Evolutionary conservation across 1,140 invertebrate genomes (phyloP).

Genomic region (Drosophila ironensis): DNA sequence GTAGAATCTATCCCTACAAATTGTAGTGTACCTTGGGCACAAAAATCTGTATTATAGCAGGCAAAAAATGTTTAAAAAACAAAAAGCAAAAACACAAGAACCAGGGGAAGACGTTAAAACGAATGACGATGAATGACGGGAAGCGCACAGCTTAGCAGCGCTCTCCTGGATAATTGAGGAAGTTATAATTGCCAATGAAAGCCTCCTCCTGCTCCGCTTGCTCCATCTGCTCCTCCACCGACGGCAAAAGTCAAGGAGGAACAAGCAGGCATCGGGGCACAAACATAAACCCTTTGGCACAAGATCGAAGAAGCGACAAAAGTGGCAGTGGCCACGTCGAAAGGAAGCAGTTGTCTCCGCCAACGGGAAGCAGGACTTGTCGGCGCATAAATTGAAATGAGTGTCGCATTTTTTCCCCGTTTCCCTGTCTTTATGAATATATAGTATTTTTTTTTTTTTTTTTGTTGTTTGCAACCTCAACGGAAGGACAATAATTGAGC

Average conservation of each 20-base stretch:
- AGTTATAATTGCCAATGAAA: conserved; percentile 82
- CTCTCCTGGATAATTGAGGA: conserved; percentile 77
- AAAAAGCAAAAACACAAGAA: conserved; percentile 15
- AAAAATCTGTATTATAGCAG: conserved; percentile 61
- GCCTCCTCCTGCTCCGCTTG: conserved; percentile 34
- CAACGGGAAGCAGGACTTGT: conserved; percentile 77
- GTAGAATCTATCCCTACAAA: not conserved
- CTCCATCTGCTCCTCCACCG: not conserved
- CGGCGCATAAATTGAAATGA: conserved; percentile 70
- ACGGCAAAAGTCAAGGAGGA: conserved; percentile 46
- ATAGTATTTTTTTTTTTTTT: too few relatives aligned
- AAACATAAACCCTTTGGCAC: conserved; percentile 71
- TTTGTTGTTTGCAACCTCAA: conserved; percentile 1
- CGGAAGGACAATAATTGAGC: conserved; percentile 68
- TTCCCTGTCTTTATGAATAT: too few relatives aligned
- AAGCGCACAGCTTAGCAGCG: conserved; percentile 75
- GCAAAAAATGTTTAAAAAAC: conserved; percentile 35
- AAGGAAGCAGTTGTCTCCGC: conserved; percentile 70
- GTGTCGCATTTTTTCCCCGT: conserved; percentile 20
- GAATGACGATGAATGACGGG: conserved; percentile 80
- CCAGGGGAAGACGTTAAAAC: conserved; percentile 66
- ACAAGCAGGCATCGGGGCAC: too few relatives aligned
- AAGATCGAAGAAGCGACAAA: conserved; percentile 40
- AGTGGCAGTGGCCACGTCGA: conserved; percentile 36
- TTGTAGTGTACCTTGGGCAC: conserved; percentile 34